Percentiles rank a stretch among this genome's conserved stretches.
These are phyloP conservation scores for Ammodytes marinus DNA, from an alignment of 2,113 vertebrate genomes.

Conservation along the genomic window DNA sequence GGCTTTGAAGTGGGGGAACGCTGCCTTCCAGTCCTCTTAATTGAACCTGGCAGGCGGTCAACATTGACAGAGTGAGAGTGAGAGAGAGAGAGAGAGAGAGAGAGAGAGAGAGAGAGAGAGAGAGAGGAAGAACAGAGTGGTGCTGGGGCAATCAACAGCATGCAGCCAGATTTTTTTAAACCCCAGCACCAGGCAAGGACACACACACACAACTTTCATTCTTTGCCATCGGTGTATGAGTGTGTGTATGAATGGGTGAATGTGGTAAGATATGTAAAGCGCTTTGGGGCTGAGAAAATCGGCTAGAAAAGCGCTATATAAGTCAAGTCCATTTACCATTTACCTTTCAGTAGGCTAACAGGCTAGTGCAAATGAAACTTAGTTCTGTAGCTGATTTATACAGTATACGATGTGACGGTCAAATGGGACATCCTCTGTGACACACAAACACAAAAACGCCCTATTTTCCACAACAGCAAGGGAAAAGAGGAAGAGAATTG, in stretches of 20 bases:
- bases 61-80: conserved; percentile 58
- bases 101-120: conserved; percentile 27
- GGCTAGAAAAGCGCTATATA: no score
- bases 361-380: conserved; percentile 40
- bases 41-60: conserved; percentile 76
- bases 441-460: conserved; percentile 35
- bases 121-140: conserved; percentile 41
- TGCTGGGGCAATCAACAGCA: conserved; percentile 62
- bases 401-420: not conserved
- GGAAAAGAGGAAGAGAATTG: no score
- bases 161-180: conserved; percentile 63
- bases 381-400: conserved; percentile 1
- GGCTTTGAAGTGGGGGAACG: conserved; percentile 76
- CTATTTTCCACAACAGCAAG: conserved; percentile 15
- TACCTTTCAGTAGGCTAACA: conserved; percentile 3
- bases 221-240: no score
- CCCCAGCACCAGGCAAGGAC: conserved; percentile 61
- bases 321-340: conserved; percentile 39
- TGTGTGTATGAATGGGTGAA: no score
- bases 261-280: no score
- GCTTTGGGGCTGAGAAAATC: no score
- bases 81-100: conserved; percentile 23
- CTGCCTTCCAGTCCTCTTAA: conserved; percentile 73
- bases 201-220: conserved; percentile 56
- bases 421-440: conserved; percentile 20